phyloP scores from a whole-genome alignment of 2,888 invertebrate species.

The Julus scandinavius region DNA sequence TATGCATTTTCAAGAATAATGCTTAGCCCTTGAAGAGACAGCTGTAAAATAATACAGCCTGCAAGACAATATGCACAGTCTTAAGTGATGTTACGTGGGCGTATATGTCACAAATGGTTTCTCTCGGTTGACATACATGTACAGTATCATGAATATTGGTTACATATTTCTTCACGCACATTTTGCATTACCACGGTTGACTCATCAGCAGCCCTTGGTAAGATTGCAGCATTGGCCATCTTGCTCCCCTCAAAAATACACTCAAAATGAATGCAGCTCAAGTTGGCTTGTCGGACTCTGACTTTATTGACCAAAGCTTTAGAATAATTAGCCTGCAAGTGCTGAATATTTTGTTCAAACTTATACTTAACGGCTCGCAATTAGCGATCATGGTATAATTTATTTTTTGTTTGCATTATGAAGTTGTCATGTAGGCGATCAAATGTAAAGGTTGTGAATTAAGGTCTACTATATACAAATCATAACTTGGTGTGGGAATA shows the following conservation, averaged over 20 bases:
- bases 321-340: neutral
- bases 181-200: neutral
- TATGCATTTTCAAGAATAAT: neutral
- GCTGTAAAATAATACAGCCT: neutral
- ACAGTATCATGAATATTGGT: too few species aligned
- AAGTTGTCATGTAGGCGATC: neutral
- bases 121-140: neutral
- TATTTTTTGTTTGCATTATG: neutral
- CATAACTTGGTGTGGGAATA: neutral
- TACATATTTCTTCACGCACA: neutral
- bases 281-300: neutral
- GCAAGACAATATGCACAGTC: neutral
- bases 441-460: neutral
- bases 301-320: neutral
- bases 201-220: neutral
- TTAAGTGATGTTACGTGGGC: neutral
- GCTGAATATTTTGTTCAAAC: neutral
- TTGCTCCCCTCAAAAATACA: neutral
- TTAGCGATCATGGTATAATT: neutral
- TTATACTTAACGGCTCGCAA: neutral
- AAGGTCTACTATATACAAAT: neutral
- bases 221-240: neutral
- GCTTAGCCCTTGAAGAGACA: neutral
- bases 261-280: neutral
- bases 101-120: neutral